Base-by-base conservation (phyloP, 1,140 invertebrate genomes). In the Caenorhabditis brenneri region DNA sequence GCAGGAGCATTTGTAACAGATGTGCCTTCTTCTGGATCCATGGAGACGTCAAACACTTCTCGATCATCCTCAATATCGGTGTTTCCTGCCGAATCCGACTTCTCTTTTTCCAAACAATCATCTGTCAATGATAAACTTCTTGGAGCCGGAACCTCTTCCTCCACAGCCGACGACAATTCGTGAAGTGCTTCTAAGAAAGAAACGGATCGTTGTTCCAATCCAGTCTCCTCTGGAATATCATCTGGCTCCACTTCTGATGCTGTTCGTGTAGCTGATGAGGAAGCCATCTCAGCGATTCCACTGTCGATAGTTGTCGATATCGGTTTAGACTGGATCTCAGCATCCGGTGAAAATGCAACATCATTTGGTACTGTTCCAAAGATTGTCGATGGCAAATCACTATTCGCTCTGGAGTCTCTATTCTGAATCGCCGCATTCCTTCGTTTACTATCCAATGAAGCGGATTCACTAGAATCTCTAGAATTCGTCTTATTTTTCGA, bases 111-210 rank as follows among this genome's bases (percentile, higher is more conserved):
- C 36, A 74, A 24, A 12, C 33, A 22, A 24, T 74, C 36, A 74
- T 74, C 65, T 12, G 65, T 74, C 1, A 74, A n/a, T n/a, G 65
- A 74, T 27, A 74, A 6, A 24, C 65, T 74, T 31, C 65, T 42
- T 2, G 65, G 65, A 42, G 65, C 12, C 12, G 36, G 65, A 27
- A 74, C 29, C 4, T 22, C 36, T 74, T 74, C 65, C 24, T 74
- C 65, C 5, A 27, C 65, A 7, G 65, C 12, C 7, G 36, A 6
- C 7, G 12, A n/a, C n/a, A 74, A 42, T 12, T 74, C 36, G 22
- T 74, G 65, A 12, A 74, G n/a, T n/a, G 65, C 65, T 9, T 74
- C 65, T 6, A 74, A n/a, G 42, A 74, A 74, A n/a, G 65, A 74
- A 4, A 74, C 29, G 10, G 65, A 74, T 42, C 36, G 29, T 31